Base-by-base conservation (phyloP, 2,888 invertebrate species). In the Ctena decussata region DNA sequence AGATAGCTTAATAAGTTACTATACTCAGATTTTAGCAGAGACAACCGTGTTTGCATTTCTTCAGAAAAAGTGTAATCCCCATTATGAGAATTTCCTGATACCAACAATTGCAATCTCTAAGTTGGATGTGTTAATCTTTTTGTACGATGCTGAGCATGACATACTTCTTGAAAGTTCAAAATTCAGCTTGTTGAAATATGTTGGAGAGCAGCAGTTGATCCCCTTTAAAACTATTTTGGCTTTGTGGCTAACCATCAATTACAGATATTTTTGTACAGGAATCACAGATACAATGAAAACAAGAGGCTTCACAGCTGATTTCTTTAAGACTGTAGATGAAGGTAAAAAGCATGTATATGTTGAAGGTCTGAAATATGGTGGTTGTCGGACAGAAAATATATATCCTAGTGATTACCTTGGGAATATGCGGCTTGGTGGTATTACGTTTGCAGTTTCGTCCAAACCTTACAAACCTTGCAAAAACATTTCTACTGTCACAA, bases 131-230 rank as follows among this genome's bases (percentile, higher is more conserved):
- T 57, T 57, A 39, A 41, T 76, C 35, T 76, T 76, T 76, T 39
- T 76, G 60, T 76, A 76, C 57, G 76, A 76, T 57, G 57, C 76
- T n/a, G 24, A 76, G 35, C 35, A 60, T 60, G 76, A 76, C 57
- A 35, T 76, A 39, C 60, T 76, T 27, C 57, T 37, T 76, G 76
- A 76, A 39, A 60, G 49, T 49, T 49, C 49, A 49, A 21, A 49
- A 49, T 49, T 49, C 49, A 49, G n/a, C 3, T 49, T 49, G 49
- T 15, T 49, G 49, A 49, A 49, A 15, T 49, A 49, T 49, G 11
- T 49, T 21, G 49, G n/a, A 49, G 49, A 49, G 49, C 49, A 49
- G 49, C 49, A 49, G 12, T 15, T 49, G 49, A 49, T 49, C 8
- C 49, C 49, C 49, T 49, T 15, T 49, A 49, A 21, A 49, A 49